Base-by-base conservation (phyloP, 2,113 vertebrate species). In the Dolichallabes microphthalmus region DNA sequence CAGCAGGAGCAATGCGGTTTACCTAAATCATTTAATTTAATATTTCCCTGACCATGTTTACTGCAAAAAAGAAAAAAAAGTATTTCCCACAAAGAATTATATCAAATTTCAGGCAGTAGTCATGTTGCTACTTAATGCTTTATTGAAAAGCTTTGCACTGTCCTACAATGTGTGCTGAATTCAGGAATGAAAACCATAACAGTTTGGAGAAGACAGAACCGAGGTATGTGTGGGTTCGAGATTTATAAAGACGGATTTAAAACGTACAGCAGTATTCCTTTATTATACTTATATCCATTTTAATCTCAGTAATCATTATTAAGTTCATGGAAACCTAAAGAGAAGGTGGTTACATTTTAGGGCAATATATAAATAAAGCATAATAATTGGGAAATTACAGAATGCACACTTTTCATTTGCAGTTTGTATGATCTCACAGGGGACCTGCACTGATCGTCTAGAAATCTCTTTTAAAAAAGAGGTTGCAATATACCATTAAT, bases 1-100 rank as follows among this genome's bases (percentile, higher is more conserved):
- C 68, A 81, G 82, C 60, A 57, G 69, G 69, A 76, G 14, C 32
- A 57, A 52, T 68, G 19, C 25, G 57, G 60, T 76, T 60, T 86
- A 39, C 45, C 74, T 35, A 69, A 71, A 50, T 73, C 63, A 74
- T 25, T 74, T 74, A 14, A 68, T n/a, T 64, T n/a, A 64, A 71
- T 45, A 71, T 32, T 39, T 35, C 9, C 35, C 19, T 45, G 68
- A 50, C 71, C 0, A 0, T 50, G 39, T 5, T 82, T 39, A 73
- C 55, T 80, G 86, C 27, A 52, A 22, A n/a, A 63, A 22, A 73
- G 22, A 22, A 22, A n/a, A 63, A 22, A 80, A 22, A 22, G 22
- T 32, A 45, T 11, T 13, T 64, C 32, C 39, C 58, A 19, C 61
- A 84, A 27, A 58, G 74, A 87, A 53, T 75, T 68, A 63, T 30